Evolutionary conservation across 2,888 invertebrate species (phyloP).

Genomic region (Hirtodrosophila trivittata): DNA sequence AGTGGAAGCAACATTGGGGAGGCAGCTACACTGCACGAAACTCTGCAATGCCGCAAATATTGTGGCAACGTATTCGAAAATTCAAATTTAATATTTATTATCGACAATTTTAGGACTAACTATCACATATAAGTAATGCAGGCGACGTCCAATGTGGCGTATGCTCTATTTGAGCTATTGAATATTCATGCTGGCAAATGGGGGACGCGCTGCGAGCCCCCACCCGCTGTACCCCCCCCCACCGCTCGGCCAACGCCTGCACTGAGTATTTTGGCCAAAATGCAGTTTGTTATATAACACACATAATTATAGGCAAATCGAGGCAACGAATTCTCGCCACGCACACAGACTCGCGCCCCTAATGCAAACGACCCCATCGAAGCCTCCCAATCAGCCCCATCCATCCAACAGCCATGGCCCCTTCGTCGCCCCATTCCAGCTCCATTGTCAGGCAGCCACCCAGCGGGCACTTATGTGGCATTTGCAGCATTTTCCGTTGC

Average conservation of each 20-base stretch:
- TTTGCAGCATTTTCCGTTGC: conserved; percentile 53
- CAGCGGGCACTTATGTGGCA: conserved; percentile 74
- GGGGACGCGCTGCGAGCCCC: conserved; percentile 8
- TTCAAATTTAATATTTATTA: conserved; percentile 74
- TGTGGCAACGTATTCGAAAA: conserved; percentile 21
- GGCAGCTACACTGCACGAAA: conserved; percentile 16
- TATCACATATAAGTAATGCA: conserved; percentile 51
- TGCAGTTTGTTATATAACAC: conserved; percentile 80
- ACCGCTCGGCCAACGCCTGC: neutral
- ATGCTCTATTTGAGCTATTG: conserved; percentile 77
- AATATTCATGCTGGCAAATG: conserved; percentile 73
- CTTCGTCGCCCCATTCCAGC: neutral
- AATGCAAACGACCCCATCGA: conserved; percentile 47
- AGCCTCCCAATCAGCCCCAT: neutral
- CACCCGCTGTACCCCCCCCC: conserved; percentile 1
- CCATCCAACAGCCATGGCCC: too few species aligned
- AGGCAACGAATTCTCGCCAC: conserved; percentile 77
- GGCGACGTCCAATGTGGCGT: conserved; percentile 66
- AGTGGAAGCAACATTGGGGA: too few species aligned
- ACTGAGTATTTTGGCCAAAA: conserved; percentile 63
- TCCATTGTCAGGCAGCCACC: conserved; percentile 49
- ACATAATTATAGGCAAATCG: conserved; percentile 80
- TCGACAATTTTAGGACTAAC: conserved; percentile 66
- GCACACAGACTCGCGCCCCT: conserved; percentile 56
- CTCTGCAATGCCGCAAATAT: conserved; percentile 21